A percentile compares a stretch with the other conserved stretches of the same genome.
Conservation (phyloP, 64 coral and sea anemone species). For the Montipora sp. region DNA sequence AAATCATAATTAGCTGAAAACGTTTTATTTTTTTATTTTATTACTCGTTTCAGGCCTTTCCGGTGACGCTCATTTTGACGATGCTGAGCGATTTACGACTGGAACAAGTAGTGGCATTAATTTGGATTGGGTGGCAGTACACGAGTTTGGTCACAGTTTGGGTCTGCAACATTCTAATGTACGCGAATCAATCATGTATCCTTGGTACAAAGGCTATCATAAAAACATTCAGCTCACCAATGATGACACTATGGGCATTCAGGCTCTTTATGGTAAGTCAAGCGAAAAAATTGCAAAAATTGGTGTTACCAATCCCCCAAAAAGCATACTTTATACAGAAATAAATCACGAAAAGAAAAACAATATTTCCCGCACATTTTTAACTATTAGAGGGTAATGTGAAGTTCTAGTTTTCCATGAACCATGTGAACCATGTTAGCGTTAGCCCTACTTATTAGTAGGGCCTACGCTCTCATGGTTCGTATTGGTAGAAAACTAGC, state of each 20-base stretch:
- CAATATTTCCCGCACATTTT: too few relatives aligned
- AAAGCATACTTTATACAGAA: too few relatives aligned
- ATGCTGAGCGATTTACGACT: slow-evolving; percentile 54
- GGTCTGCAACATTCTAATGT: slow-evolving; percentile 68
- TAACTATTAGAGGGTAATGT: too few relatives aligned
- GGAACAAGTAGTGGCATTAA: slow-evolving; percentile 38
- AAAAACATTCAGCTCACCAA: slow-evolving; percentile 30
- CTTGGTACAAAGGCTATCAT: slow-evolving; percentile 68
- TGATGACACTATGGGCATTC: slow-evolving; percentile 58
- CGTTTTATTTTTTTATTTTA: not conserved
- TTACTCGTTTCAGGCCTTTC: slow-evolving; percentile 18
- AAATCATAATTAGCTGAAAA: not conserved
- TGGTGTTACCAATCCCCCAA: too few relatives aligned
- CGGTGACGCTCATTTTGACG: slow-evolving; percentile 81
- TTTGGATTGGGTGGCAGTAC: slow-evolving; percentile 75
- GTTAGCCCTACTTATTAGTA: too few relatives aligned
- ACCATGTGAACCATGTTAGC: too few relatives aligned
- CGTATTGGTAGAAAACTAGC: too few relatives aligned
- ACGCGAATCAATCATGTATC: slow-evolving; percentile 70
- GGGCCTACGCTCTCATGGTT: too few relatives aligned
- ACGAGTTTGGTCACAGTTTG: slow-evolving; percentile 81
- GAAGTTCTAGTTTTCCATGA: too few relatives aligned
- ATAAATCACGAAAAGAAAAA: not conserved
- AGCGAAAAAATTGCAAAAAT: not conserved
- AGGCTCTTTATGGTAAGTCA: slow-evolving; percentile 61